Conservation (phyloP, 2,888 invertebrate species). For the Agelastica alni region DNA sequence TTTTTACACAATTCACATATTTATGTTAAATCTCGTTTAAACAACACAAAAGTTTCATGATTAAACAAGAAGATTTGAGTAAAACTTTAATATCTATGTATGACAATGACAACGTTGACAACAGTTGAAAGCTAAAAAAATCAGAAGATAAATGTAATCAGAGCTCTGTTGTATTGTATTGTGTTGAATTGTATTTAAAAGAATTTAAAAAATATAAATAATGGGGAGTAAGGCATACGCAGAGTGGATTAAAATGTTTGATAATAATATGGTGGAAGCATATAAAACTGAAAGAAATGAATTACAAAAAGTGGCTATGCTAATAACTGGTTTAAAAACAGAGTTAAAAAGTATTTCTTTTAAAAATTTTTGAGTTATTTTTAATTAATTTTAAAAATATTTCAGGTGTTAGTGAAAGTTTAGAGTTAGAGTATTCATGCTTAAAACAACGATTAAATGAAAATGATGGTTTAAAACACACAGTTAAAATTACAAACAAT, state of each 20-base stretch:
- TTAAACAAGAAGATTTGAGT: too few relatives aligned
- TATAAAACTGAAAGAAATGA: conserved; percentile 37
- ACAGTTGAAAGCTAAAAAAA: too few relatives aligned
- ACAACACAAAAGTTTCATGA: too few relatives aligned
- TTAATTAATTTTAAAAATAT: background rate
- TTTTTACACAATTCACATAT: too few relatives aligned
- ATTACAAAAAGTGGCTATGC: conserved; percentile 35
- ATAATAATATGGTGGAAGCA: conserved; percentile 33
- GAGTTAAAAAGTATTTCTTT: conserved; percentile 42
- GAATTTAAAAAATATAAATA: background rate
- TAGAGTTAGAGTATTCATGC: conserved; percentile 24
- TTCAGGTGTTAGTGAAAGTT: conserved; percentile 26
- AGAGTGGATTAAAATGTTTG: conserved; percentile 40
- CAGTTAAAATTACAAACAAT: conserved; percentile 5
- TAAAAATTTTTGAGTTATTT: conserved; percentile 1
- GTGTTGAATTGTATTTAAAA: too few relatives aligned
- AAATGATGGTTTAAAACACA: conserved; percentile 23
- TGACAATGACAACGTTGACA: too few relatives aligned
- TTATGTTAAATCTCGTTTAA: too few relatives aligned
- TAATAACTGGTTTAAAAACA: conserved; percentile 36
- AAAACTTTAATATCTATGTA: too few relatives aligned
- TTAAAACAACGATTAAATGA: conserved; percentile 25
- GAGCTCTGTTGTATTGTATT: too few relatives aligned
- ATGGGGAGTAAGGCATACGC: conserved; percentile 27
- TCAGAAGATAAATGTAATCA: too few relatives aligned